Percentiles rank a stretch among this genome's conserved stretches.
phyloP scores from a whole-genome alignment of 1,140 invertebrate genomes.

The Mycetomoellerius zeteki region DNA sequence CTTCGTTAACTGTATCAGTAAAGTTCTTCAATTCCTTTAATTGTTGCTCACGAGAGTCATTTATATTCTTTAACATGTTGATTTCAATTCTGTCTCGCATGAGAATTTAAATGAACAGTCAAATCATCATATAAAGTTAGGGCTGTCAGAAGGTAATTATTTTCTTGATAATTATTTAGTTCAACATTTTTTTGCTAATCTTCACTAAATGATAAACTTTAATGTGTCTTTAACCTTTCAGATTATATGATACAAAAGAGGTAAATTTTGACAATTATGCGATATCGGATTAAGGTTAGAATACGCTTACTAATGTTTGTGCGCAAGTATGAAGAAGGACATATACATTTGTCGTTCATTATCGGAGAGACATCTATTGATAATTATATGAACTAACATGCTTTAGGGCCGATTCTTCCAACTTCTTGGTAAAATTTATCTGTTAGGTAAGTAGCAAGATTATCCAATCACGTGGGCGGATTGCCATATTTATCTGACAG shows the following conservation, averaged over 20 bases:
- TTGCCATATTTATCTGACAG: no score
- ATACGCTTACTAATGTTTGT: neutral
- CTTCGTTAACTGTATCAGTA: slow-evolving; percentile 60
- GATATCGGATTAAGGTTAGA: neutral
- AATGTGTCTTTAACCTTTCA: no score
- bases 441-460: no score
- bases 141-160: neutral
- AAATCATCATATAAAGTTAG: neutral
- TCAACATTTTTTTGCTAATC: no score
- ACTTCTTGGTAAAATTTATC: no score
- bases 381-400: neutral
- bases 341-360: neutral
- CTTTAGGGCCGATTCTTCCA: no score
- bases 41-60: slow-evolving; percentile 61
- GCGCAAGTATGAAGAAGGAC: neutral
- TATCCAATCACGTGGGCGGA: no score
- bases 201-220: no score
- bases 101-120: neutral
- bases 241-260: no score
- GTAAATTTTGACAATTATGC: neutral
- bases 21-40: slow-evolving; percentile 70
- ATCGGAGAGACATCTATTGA: neutral
- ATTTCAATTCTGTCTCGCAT: neutral
- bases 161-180: no score
- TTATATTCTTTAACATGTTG: slow-evolving; percentile 40